Evolutionary conservation across 2,888 invertebrate genomes (phyloP).

Genomic region (Melanchra persicariae): DNA sequence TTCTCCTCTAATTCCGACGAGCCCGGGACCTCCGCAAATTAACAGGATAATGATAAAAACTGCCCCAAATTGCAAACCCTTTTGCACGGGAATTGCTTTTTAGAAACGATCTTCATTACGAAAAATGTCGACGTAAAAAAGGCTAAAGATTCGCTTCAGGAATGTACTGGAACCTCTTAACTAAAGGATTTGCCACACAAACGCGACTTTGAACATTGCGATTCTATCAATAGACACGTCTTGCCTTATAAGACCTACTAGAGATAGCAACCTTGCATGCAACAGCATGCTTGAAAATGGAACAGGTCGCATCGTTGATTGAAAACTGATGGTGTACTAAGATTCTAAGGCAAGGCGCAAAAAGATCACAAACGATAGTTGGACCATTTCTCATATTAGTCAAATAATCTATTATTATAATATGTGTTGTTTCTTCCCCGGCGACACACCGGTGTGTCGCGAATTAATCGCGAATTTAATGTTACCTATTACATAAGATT

Average conservation of each 20-base stretch:
- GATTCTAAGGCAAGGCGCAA: too few relatives aligned
- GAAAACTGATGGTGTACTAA: too few relatives aligned
- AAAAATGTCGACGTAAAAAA: slow-evolving; percentile 64
- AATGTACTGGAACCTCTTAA: slow-evolving; percentile 45
- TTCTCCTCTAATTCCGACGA: slow-evolving; percentile 44
- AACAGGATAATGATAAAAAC: slow-evolving; percentile 70
- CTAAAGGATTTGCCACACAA: not conserved
- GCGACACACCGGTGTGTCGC: too few relatives aligned
- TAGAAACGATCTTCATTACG: slow-evolving; percentile 66
- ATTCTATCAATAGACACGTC: not conserved
- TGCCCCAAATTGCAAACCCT: slow-evolving; percentile 62
- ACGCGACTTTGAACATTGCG: not conserved
- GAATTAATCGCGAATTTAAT: too few relatives aligned
- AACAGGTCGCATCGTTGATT: too few relatives aligned
- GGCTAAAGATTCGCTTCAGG: slow-evolving; percentile 42
- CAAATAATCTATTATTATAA: too few relatives aligned
- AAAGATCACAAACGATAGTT: too few relatives aligned
- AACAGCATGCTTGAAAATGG: too few relatives aligned
- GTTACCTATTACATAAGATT: too few relatives aligned
- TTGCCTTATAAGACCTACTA: not conserved
- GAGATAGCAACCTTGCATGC: too few relatives aligned
- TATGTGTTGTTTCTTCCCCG: too few relatives aligned
- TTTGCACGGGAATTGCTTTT: slow-evolving; percentile 67
- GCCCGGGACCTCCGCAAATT: slow-evolving; percentile 65
- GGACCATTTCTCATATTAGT: too few relatives aligned